Percentiles rank a stretch among this genome's conserved stretches.
Conservation (phyloP, 2,797 vertebrate species). For the Macropus fuliginosus region DNA sequence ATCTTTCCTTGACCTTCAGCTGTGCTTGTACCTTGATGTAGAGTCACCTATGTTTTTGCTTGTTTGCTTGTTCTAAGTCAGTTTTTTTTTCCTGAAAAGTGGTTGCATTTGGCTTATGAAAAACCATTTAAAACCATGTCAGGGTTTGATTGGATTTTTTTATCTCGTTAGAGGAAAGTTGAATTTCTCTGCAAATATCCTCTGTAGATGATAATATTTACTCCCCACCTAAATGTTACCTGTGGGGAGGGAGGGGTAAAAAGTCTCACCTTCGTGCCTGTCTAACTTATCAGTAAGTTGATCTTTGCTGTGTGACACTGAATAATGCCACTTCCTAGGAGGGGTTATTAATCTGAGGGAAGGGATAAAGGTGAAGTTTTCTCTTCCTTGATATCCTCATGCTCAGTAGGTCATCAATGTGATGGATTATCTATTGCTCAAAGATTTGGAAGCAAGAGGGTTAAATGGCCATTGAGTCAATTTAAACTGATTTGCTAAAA, state of each 20-base stretch:
- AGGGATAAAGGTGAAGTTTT: neutral
- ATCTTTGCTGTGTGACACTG: constrained; percentile 13
- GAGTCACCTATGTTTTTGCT: neutral
- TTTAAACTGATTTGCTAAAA: constrained; percentile 18
- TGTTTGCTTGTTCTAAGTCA: neutral
- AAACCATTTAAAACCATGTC: neutral
- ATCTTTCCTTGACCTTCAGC: constrained; percentile 3
- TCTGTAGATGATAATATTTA: constrained; percentile 4
- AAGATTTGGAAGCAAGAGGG: constrained; percentile 32
- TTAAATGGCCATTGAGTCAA: neutral
- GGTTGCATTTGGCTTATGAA: neutral
- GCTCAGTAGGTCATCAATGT: neutral
- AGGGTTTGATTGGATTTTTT: neutral
- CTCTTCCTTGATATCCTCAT: constrained; percentile 40
- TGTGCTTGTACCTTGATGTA: constrained; percentile 5
- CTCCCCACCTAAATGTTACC: neutral
- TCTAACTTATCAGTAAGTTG: neutral
- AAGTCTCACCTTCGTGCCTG: constrained; percentile 1
- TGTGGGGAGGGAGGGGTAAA: neutral
- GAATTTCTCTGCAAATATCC: constrained; percentile 2
- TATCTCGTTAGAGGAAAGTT: neutral
- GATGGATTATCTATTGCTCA: neutral
- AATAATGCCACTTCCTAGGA: neutral
- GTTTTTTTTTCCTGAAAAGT: constrained; percentile 1
- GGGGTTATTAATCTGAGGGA: constrained; percentile 21